Base-by-base conservation (phyloP, 2,113 vertebrate species). In the Oenanthe oenanthe region DNA sequence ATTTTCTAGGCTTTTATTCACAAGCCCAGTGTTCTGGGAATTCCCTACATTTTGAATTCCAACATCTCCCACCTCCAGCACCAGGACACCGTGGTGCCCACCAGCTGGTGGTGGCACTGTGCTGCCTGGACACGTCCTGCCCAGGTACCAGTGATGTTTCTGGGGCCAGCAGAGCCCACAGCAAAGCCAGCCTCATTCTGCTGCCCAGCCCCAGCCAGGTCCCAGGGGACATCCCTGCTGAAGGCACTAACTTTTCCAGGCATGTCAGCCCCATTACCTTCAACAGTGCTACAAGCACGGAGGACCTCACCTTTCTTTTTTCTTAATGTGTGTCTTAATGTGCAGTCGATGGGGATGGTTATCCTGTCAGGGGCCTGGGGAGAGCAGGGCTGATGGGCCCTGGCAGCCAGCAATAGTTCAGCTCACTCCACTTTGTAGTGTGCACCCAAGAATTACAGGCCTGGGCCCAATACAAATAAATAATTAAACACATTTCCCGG, bases 381-480 rank as follows among this genome's bases (percentile, higher is more conserved):
- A 73, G 79, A 82, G 79, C 9, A 0, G 47, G 67, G 58, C 20
- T 97, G 94, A 90, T 36, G 48, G 78, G 63, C 1, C 22, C 80
- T 36, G 26, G 94, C 88, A 94, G 85, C 54, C 85, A 54, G 90
- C 74, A 88, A 92, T 21, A 15, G 78, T 3, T 85, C 85, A 42
- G 68, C 0, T 1, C 54, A 60, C 0, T 0, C 36, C 0, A 5
- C 92, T 97, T 95, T 96, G 88, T 92, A 95, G 92, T 70, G 79
- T 66, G 88, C 78, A 83, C 82, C 93, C 90, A 93, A 70, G 83
- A 47, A 75, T 75, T 86, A 87, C 61, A 61, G 47, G 45, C 48
- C 42, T 20, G 40, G 32, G 92, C 42, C 83, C 91, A 84, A 89
- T 7, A 95, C 80, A 96, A 92, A 95, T 96, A 92, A 96, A 97